phyloP scores from a whole-genome alignment of 2,888 invertebrate genomes.

The Ephialtes manifestator region DNA sequence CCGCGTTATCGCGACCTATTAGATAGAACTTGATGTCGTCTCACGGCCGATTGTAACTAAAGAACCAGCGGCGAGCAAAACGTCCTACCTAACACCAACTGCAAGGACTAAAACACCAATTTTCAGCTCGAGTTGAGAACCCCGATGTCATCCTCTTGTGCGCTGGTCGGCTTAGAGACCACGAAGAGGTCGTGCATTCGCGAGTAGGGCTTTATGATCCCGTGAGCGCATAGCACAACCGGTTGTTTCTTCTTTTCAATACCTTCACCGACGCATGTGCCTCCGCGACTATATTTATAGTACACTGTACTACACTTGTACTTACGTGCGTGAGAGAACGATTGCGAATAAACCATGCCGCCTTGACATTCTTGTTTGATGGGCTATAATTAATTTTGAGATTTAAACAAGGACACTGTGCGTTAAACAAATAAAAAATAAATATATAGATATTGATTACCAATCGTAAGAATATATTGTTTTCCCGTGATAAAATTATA shows the following conservation, averaged over 20 bases:
- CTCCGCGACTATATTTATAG: constrained; percentile 13
- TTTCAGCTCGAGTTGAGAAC: constrained; percentile 60
- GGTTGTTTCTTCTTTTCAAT: constrained; percentile 83
- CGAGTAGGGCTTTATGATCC: constrained; percentile 83
- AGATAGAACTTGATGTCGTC: constrained; percentile 77
- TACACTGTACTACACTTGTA: constrained; percentile 11
- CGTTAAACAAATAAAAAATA: too few relatives aligned
- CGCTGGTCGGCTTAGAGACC: constrained; percentile 37
- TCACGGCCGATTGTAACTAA: constrained; percentile 80
- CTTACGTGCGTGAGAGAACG: neutral
- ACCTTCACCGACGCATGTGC: constrained; percentile 64
- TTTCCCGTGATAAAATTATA: too few relatives aligned
- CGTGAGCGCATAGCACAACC: constrained; percentile 82
- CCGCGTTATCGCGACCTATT: constrained; percentile 82
- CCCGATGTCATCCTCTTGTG: constrained; percentile 52
- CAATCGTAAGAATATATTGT: too few relatives aligned
- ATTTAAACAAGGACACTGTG: too few relatives aligned
- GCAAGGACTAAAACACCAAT: neutral
- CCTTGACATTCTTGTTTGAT: too few relatives aligned
- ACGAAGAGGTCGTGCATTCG: constrained; percentile 82
- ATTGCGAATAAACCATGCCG: neutral
- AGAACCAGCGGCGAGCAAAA: constrained; percentile 45
- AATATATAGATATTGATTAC: too few relatives aligned
- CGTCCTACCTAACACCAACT: neutral
- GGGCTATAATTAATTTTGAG: too few relatives aligned